These are phyloP conservation scores for Stichodactyla helianthus DNA, from an alignment of 64 coral and sea anemone genomes.

Conservation along the genomic window DNA sequence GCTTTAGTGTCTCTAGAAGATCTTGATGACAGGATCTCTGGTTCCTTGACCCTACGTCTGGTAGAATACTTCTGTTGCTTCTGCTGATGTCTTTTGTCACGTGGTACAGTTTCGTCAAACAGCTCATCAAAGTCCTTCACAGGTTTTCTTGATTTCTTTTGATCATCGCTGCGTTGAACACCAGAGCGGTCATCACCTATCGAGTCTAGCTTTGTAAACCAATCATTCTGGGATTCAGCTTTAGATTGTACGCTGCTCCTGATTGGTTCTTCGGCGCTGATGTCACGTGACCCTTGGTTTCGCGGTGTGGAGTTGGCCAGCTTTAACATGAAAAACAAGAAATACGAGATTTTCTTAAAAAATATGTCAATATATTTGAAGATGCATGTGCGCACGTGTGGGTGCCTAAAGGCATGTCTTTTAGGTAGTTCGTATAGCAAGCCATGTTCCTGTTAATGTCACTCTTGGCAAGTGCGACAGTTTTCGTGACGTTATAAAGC, in stretches of 20 bases:
- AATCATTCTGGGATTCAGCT: not conserved
- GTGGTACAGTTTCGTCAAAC: not conserved
- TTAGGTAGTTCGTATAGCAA: too few species aligned
- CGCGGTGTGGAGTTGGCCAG: not conserved
- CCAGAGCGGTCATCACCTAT: not conserved
- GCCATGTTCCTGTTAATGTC: too few species aligned
- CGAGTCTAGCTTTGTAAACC: not conserved
- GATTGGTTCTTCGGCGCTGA: not conserved
- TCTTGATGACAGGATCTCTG: not conserved
- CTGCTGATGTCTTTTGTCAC: too few species aligned
- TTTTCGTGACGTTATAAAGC: too few species aligned
- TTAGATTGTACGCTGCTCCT: not conserved
- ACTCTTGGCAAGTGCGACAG: too few species aligned
- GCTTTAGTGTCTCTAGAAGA: not conserved
- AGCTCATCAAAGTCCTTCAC: conserved; percentile 1
- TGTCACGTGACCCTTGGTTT: not conserved
- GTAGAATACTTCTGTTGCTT: not conserved
- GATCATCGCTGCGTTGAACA: not conserved
- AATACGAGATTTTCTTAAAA: not conserved
- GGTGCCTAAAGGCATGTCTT: too few species aligned
- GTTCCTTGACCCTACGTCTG: not conserved
- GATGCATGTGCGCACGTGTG: too few species aligned
- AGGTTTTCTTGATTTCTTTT: not conserved
- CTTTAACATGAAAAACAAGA: not conserved
- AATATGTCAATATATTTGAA: too few species aligned